Conservation (phyloP, 2,113 vertebrate genomes). For the Mesocricetus auratus region DNA sequence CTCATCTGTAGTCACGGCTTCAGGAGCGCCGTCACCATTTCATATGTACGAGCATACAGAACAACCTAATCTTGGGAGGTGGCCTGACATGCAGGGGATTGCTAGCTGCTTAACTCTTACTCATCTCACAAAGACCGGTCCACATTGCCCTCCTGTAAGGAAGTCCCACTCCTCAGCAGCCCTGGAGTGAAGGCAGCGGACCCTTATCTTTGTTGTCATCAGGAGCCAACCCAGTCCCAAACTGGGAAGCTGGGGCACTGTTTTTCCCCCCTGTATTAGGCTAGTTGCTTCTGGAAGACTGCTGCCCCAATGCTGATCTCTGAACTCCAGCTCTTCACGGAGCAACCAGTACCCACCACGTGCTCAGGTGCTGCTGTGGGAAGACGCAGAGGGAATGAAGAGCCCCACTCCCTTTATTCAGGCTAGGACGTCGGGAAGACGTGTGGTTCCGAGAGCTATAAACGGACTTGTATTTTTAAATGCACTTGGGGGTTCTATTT, state of each 20-base stretch:
- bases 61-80: not conserved
- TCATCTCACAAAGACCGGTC: not conserved
- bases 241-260: not conserved
- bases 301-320: not conserved
- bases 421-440: constrained; percentile 30
- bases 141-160: not conserved
- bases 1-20: not conserved
- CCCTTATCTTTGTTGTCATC: not conserved
- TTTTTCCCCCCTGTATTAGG: not conserved
- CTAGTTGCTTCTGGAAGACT: accelerated
- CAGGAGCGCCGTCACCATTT: not conserved
- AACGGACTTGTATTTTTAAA: constrained; percentile 80
- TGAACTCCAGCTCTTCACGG: not conserved
- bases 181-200: not conserved
- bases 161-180: not conserved
- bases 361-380: not conserved
- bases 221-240: not conserved
- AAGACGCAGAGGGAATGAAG: constrained; percentile 55
- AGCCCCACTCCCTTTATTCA: constrained; percentile 40
- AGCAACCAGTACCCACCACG: not conserved
- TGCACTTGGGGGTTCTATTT: constrained; percentile 70
- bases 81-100: accelerated
- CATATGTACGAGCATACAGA: not conserved
- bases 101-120: not conserved
- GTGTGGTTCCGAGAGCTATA: constrained; percentile 72